Evolutionary conservation across 2,797 vertebrate genomes (phyloP).

Genomic region (Anomalospiza imberbis): DNA sequence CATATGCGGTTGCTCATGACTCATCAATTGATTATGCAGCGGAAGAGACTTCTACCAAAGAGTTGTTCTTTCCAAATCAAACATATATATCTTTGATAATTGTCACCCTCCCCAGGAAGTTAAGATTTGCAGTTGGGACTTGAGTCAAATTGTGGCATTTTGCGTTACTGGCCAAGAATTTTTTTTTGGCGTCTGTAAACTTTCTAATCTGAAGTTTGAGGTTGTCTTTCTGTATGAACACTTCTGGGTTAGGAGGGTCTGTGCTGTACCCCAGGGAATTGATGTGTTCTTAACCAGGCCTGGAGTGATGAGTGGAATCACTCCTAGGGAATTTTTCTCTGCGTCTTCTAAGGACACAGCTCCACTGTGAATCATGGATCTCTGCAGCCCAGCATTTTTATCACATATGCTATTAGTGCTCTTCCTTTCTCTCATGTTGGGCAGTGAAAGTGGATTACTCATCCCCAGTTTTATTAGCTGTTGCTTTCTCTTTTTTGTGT

Average conservation of each 20-base stretch:
- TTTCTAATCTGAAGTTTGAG: neutral
- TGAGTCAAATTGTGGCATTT: conserved; percentile 47
- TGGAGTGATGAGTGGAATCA: neutral
- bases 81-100: conserved; percentile 35
- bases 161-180: neutral
- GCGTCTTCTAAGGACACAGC: neutral
- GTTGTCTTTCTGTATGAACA: neutral
- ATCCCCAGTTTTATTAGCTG: conserved; percentile 34
- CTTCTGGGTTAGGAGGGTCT: neutral
- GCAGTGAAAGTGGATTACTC: conserved; percentile 34
- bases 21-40: conserved; percentile 43
- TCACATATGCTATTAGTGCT: neutral
- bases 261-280: neutral
- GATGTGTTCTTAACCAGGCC: neutral
- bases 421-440: conserved; percentile 7
- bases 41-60: conserved; percentile 12
- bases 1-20: neutral
- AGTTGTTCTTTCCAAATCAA: conserved; percentile 57
- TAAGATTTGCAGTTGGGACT: conserved; percentile 14
- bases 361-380: neutral
- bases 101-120: conserved; percentile 46
- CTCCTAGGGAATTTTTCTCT: neutral
- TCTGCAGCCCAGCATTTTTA: conserved; percentile 10
- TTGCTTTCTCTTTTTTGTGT: neutral
- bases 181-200: neutral